These are phyloP conservation scores for Orbicella faveolata DNA, from an alignment of 64 coral and sea anemone genomes.

Conservation along the genomic window DNA sequence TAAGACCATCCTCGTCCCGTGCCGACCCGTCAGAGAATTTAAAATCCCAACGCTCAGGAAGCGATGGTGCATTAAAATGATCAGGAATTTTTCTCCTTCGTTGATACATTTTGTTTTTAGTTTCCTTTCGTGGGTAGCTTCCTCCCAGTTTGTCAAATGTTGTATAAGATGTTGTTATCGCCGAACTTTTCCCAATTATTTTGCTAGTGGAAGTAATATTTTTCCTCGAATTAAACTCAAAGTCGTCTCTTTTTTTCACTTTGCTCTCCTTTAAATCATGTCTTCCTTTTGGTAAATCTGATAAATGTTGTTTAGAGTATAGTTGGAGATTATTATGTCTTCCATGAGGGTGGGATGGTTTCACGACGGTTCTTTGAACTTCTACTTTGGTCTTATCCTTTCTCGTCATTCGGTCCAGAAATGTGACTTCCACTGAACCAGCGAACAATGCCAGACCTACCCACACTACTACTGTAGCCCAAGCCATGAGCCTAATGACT, in stretches of 20 bases:
- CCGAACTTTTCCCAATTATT: neutral
- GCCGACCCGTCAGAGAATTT: neutral
- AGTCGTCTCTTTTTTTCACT: too few relatives aligned
- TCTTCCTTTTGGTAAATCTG: neutral
- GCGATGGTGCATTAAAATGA: neutral
- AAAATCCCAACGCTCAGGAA: neutral
- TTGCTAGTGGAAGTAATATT: neutral
- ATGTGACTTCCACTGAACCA: neutral
- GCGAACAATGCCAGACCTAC: neutral
- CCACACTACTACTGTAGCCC: neutral
- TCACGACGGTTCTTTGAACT: neutral
- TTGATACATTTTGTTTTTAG: neutral
- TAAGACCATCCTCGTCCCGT: neutral
- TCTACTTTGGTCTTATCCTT: neutral
- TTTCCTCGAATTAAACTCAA: neutral
- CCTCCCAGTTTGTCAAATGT: neutral
- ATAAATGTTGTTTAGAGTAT: neutral
- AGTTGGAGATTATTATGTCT: neutral
- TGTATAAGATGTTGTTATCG: too few relatives aligned
- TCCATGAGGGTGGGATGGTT: neutral
- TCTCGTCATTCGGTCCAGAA: too few relatives aligned
- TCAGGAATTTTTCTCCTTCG: neutral
- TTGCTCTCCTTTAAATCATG: neutral
- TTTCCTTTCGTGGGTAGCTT: neutral
- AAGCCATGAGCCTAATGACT: neutral